Conservation (phyloP, 2,797 vertebrate genomes). For the Macropus fuliginosus region DNA sequence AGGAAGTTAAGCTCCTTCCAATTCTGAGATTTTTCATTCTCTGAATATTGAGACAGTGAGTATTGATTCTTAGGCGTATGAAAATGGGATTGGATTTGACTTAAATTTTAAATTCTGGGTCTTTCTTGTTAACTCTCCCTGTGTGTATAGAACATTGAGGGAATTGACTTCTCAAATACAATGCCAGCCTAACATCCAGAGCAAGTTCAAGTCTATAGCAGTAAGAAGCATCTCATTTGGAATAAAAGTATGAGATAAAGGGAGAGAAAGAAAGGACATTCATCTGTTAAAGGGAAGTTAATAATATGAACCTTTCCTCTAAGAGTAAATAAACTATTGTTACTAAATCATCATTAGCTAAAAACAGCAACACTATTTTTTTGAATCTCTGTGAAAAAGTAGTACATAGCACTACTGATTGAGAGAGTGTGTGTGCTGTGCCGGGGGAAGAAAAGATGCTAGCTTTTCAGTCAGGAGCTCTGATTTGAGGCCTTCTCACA, state of each 20-base stretch:
- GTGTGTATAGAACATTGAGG: neutral
- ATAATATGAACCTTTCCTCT: neutral
- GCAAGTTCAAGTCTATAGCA: neutral
- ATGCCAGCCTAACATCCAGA: neutral
- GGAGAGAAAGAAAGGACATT: neutral
- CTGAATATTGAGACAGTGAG: neutral
- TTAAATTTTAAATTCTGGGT: neutral
- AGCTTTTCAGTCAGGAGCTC: neutral
- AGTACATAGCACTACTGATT: neutral
- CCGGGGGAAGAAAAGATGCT: neutral
- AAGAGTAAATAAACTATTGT: neutral
- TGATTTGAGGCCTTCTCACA: neutral
- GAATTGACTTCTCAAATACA: neutral
- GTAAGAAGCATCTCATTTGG: neutral
- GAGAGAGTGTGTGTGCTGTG: neutral
- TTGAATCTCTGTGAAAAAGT: neutral
- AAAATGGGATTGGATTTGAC: neutral
- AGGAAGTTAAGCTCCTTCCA: constrained; percentile 45
- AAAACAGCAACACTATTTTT: neutral
- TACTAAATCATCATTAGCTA: neutral
- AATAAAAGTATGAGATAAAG: neutral
- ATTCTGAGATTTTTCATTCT: neutral
- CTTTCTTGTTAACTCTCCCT: neutral
- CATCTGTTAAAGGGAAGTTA: neutral
- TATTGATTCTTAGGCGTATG: neutral